Evolutionary conservation across 1,140 invertebrate species (phyloP).

Genomic region (Bombus confusus): DNA sequence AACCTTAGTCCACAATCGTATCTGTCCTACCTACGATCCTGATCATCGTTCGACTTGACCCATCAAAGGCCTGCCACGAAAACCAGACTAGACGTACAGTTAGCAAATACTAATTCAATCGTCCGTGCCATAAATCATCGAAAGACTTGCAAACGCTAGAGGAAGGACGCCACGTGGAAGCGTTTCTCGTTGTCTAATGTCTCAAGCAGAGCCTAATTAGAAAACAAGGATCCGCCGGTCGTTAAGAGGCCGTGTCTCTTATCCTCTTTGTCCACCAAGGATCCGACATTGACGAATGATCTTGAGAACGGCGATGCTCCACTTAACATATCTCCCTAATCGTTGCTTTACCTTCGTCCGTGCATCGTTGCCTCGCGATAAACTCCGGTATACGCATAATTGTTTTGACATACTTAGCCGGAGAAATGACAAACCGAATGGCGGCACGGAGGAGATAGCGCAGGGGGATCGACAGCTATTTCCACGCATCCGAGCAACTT

Average conservation of each 20-base stretch:
- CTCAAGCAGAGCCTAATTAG: slow-evolving; percentile 11
- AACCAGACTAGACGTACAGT: too few species aligned
- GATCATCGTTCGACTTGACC: too few species aligned
- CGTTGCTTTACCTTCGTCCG: slow-evolving; percentile 37
- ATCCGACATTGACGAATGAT: slow-evolving; percentile 41
- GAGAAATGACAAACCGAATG: slow-evolving; percentile 37
- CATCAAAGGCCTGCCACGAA: too few species aligned
- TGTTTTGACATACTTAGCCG: slow-evolving; percentile 54
- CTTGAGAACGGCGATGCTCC: slow-evolving; percentile 29
- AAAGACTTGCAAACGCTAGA: background rate
- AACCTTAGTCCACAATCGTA: too few species aligned
- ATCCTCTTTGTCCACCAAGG: slow-evolving; percentile 15
- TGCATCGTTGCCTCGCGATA: slow-evolving; percentile 30
- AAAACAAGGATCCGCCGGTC: background rate
- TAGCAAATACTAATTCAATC: too few species aligned
- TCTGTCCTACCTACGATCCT: too few species aligned
- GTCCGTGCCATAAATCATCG: background rate
- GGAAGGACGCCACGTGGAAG: background rate
- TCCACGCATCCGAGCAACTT: slow-evolving; percentile 23
- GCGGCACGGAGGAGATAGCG: slow-evolving; percentile 12
- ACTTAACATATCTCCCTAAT: slow-evolving; percentile 32
- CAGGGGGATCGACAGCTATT: slow-evolving; percentile 29
- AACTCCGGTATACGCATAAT: slow-evolving; percentile 40
- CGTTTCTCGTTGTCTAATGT: background rate
- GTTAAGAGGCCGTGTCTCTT: background rate